Evolutionary conservation across 2,888 invertebrate species (phyloP), one percentile per base, ranked within the genome.

Genomic region (Lasius platythorax): DNA sequence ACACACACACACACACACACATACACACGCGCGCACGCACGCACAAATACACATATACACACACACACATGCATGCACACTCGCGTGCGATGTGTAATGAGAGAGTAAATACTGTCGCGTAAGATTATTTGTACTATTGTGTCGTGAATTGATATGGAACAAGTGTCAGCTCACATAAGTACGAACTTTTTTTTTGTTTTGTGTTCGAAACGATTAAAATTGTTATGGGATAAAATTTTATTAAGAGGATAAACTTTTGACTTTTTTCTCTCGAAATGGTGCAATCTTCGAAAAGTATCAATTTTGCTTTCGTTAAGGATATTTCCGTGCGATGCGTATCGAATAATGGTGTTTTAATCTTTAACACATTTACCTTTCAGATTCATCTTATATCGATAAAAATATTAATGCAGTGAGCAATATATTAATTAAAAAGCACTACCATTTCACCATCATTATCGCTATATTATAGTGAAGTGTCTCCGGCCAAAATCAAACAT

Each of bases 111-210:
- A 81, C 79, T 81, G 73, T 46, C 46, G 23, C n/a, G 12, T 37
- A 73, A 23, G 33, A 79, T 81, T 46, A 70, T 79, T 81, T 81
- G 73, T 81, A 81, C 79, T 43, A 75, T 75, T 64, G 28, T 28
- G n/a, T 67, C 30, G 9, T 63, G 9, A 61, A 33, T 64, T 75
- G 66, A 76, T 75, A 78, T 56, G 37, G 68, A 53, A 37, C 28
- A 37, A 30, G 15, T 68, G 8, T 56, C 18, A 53, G 12, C 28
- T 66, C 18, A 66, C 12, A 56, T 68, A 56, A 76, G 40, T 68
- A 40, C 68, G 6, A 66, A 37, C 40, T 11, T 37, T 68, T 37
- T 23, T 56, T 70, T 23, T 67, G 53, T 37, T 37, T 56, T 70
- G 23, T 67, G 53, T 43, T 11, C 46, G 3, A 40, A 76, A 50